Conservation (phyloP, 2,113 vertebrate genomes). For the Polypterus senegalus region DNA sequence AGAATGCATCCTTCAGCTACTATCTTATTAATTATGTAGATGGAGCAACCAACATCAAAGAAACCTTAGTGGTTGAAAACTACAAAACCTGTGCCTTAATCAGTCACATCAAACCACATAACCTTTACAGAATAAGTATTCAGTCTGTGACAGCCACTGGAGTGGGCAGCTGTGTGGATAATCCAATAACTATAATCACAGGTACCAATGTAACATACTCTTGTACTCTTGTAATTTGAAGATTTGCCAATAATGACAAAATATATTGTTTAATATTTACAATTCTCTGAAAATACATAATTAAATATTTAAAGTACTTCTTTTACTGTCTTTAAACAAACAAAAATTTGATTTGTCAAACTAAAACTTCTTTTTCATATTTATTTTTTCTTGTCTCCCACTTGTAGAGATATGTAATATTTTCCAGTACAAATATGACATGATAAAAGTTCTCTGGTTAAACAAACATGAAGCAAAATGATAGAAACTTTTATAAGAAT, state of each 20-base stretch:
- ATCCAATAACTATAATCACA: slow-evolving; percentile 45
- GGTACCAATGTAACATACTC: slow-evolving; percentile 32
- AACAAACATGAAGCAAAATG: no score
- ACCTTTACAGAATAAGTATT: slow-evolving; percentile 54
- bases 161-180: slow-evolving; percentile 47
- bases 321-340: no score
- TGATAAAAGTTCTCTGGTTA: no score
- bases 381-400: slow-evolving; percentile 8
- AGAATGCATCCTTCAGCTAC: slow-evolving; percentile 33
- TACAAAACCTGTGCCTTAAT: slow-evolving; percentile 36
- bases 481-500: no score
- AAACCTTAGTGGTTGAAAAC: slow-evolving; percentile 36
- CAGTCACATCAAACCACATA: slow-evolving; percentile 46
- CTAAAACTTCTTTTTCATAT: background rate
- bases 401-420: no score
- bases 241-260: no score
- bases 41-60: slow-evolving; percentile 28
- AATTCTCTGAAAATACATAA: no score
- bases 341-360: no score
- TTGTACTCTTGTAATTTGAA: no score
- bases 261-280: no score
- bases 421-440: no score
- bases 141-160: slow-evolving; percentile 47
- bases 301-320: no score
- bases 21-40: slow-evolving; percentile 53